Evolutionary conservation across 2,888 invertebrate species (phyloP), one percentile per base, ranked within the genome.

Genomic region (Andrena haemorrhoa): DNA sequence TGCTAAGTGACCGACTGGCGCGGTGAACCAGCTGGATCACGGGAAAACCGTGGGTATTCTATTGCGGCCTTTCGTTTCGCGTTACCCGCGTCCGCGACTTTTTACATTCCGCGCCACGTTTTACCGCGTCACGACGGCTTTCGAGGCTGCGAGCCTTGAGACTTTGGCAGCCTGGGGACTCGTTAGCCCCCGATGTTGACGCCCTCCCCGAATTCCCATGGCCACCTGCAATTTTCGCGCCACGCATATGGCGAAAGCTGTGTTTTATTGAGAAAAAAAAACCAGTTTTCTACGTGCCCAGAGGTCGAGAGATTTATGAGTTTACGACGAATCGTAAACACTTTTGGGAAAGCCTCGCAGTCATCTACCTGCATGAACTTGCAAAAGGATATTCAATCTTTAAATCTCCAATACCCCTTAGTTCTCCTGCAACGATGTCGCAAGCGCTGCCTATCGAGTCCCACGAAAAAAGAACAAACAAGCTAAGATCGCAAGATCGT

Each of bases 11-110:
- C 31, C 35, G 12, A 26, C 23, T 60, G 49, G 20, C 51, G 53
- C 51, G 33, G 72, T 60, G 51, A 61, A 71, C 35, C 65, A 72
- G 66, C 35, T 33, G 56, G 64, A 80, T 80, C 47, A 56, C 33
- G 35, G n/a, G 65, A n/a, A 68, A 49, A 66, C 20, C n/a, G 35
- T 23, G 12, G 29, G 23, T 47, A 47, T 79, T 80, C 66, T 56
- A 66, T 61, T 23, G 20, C 60, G 20, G 26, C 65, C 58, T 64
- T 35, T 79, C 51, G 35, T 66, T 66, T 71, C 60, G 23, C 10
- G 31, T 47, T 49, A 49, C 0, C 12, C 8, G 16, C 10, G 10
- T 16, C 8, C 10, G 8, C 6, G 33, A 33, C n/a, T 31, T 33
- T 74, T 58, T 0, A 2, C 23, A 20, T 10, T 35, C 2, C 23